A percentile compares a stretch with the other conserved stretches of the same genome.
Evolutionary conservation across 2,113 vertebrate species (phyloP).

Genomic region (Archilochus colubris): DNA sequence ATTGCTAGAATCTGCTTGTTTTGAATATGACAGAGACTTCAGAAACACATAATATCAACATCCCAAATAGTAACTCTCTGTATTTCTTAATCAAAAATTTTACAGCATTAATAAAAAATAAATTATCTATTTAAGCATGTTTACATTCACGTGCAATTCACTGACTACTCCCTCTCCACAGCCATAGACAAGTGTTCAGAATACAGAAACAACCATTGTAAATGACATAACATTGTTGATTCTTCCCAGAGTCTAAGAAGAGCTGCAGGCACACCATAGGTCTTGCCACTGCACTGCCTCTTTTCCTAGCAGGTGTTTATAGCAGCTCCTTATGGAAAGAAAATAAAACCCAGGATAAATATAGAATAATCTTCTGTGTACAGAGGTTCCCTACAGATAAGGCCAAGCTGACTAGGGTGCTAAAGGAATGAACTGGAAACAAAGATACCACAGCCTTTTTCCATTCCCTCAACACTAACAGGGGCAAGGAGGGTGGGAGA

Average conservation of each 20-base stretch:
- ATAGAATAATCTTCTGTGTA: background rate
- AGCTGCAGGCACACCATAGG: background rate
- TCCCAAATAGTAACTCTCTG: background rate
- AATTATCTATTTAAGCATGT: background rate
- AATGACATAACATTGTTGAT: background rate
- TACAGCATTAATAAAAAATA: background rate
- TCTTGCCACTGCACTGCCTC: rapidly evolving
- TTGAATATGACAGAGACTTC: background rate
- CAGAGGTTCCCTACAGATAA: background rate
- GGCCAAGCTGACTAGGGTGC: background rate
- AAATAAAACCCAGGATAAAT: background rate
- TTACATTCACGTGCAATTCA: rapidly evolving
- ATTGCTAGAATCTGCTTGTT: background rate
- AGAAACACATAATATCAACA: background rate
- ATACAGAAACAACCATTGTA: background rate
- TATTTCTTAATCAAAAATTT: background rate
- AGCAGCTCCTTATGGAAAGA: background rate
- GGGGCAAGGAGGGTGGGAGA: background rate
- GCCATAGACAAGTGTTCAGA: background rate
- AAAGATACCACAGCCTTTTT: background rate
- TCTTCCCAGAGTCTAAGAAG: background rate
- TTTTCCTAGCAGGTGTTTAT: background rate
- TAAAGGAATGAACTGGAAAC: background rate
- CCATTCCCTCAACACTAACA: background rate
- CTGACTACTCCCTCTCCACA: background rate